These are phyloP conservation scores for Galerucella calmariensis DNA, from an alignment of 2,888 invertebrate genomes.

Conservation along the genomic window DNA sequence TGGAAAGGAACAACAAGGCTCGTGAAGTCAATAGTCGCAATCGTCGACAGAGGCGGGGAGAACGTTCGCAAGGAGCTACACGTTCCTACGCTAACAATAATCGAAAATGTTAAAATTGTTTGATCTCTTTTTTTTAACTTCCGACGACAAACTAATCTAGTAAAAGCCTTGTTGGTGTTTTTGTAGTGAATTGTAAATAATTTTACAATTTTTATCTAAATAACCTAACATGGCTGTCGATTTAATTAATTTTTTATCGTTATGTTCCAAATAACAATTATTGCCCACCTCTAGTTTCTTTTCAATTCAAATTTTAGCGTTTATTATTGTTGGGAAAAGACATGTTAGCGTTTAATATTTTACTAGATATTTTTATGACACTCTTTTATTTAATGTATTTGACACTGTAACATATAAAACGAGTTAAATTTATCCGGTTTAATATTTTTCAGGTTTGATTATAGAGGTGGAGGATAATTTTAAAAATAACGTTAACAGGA, in stretches of 20 bases:
- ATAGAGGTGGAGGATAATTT: background rate
- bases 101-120: constrained; percentile 65
- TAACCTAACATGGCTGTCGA: no score
- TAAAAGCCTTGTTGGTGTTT: background rate
- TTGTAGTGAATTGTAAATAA: background rate
- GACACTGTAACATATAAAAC: no score
- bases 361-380: background rate
- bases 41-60: constrained; percentile 64
- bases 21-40: constrained; percentile 67
- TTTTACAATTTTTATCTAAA: no score
- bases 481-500: background rate
- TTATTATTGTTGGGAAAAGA: no score
- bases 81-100: constrained; percentile 68
- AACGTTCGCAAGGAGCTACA: constrained; percentile 64
- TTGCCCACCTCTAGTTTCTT: background rate
- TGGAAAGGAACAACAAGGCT: constrained; percentile 67
- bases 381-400: no score
- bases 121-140: constrained; percentile 59
- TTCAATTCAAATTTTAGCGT: no score
- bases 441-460: background rate
- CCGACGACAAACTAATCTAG: background rate
- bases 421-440: no score
- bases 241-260: background rate
- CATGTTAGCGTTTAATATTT: background rate
- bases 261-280: background rate